A percentile compares a stretch with the other conserved stretches of the same genome.
These are phyloP conservation scores for Polia nebulosa DNA, from an alignment of 2,888 invertebrate genomes.

Conservation along the genomic window DNA sequence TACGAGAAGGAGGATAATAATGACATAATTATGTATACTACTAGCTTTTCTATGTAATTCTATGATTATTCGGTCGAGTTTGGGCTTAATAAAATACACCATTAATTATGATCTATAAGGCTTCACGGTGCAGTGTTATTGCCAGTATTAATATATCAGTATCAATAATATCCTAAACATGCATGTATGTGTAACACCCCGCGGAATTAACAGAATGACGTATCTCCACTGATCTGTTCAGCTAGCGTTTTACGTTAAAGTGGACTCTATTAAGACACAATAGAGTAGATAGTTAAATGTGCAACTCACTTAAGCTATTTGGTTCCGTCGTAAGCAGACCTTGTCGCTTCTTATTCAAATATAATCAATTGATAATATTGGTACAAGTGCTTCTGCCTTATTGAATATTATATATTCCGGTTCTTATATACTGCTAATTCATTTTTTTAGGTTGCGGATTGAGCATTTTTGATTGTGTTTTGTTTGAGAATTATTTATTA, in stretches of 20 bases:
- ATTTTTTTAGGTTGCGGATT: conserved; percentile 37
- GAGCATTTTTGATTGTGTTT: conserved; percentile 58
- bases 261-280: conserved; percentile 50
- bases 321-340: conserved; percentile 57
- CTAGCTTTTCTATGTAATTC: conserved; percentile 4
- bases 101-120: not conserved
- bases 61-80: conserved; percentile 3
- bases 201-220: conserved; percentile 33
- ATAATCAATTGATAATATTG: conserved; percentile 51
- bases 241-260: conserved; percentile 58
- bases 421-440: conserved; percentile 25
- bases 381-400: conserved; percentile 25
- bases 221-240: conserved; percentile 56
- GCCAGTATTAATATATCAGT: conserved; percentile 23
- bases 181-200: conserved; percentile 12
- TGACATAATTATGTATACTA: not conserved
- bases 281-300: conserved; percentile 55
- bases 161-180: conserved; percentile 28
- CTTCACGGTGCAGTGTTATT: conserved; percentile 26
- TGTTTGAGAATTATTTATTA: conserved; percentile 6
- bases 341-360: conserved; percentile 42
- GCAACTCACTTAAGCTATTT: conserved; percentile 61
- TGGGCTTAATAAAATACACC: not conserved
- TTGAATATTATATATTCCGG: conserved; percentile 33
- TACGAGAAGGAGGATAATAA: not conserved